Evolutionary conservation across 2,797 vertebrate species (phyloP), one percentile per base, ranked within the genome.

Genomic region (Trichosurus vulpecula): DNA sequence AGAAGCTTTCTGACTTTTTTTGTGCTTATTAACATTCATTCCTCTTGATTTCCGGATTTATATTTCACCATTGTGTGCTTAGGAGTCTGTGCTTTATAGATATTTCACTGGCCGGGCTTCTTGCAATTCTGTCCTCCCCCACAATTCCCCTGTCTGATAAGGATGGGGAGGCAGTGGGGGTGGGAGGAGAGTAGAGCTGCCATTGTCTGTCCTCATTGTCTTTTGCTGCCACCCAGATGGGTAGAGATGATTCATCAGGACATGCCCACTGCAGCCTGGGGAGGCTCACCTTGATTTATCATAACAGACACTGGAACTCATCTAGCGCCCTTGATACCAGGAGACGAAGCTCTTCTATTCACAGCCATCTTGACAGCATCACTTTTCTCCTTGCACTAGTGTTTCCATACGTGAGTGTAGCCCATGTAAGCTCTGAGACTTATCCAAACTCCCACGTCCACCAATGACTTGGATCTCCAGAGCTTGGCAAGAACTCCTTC

Each of bases 211-310:
- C 4, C 9, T 81, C 41, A 47, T 81, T 81, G 41, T 81, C 41
- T 81, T 47, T 27, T 22, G 2, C 0, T 52, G 41, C 90, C 3
- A 92, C 52, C 91, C 90, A 61, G 35, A 41, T 41, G 61, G 35
- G 25, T 74, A 51, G 57, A 22, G 55, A 66, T 93, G 55, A 94
- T 92, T 97, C n/a, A 54, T 2, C 81, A 35, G 61, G 52, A 52
- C 54, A n/a, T n/a, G 57, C n/a, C 92, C 53, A 6, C 4, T 90
- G 90, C 89, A 52, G 55, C 10, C 53, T 92, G 14, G 11, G 29
- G 1, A 0, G 52, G 14, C 51, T 81, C 25, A 54, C 91, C 92
- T 55, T 56, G 29, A 93, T 55, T 81, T 31, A 61, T 30, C 3
- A n/a, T 41, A 56, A 90, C 30, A 41, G 30, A 54, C 58, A 58